These are phyloP conservation scores for Morpho achilles DNA, from an alignment of 2,888 invertebrate genomes.

Conservation along the genomic window DNA sequence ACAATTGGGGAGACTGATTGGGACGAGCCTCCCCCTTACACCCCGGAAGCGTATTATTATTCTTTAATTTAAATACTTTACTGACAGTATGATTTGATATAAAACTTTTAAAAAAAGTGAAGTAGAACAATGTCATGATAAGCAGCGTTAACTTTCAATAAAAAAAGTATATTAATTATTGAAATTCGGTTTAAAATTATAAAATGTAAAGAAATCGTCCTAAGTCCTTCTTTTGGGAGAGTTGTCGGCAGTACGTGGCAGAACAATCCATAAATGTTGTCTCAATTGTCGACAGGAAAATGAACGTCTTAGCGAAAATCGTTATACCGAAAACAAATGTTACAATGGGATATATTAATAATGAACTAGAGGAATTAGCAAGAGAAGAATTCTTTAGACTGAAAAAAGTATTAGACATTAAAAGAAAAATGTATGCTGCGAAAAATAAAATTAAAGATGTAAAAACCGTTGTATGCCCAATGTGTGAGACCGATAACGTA, in stretches of 20 bases:
- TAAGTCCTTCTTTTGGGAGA: constrained; percentile 36
- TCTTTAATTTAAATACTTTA: no score
- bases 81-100: no score
- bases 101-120: no score
- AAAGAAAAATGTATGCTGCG: constrained; percentile 28
- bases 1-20: no score
- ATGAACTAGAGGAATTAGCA: constrained; percentile 38
- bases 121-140: no score
- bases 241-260: constrained; percentile 31
- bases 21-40: no score
- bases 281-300: constrained; percentile 39
- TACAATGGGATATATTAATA: constrained; percentile 37
- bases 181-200: background rate
- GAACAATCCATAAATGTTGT: constrained; percentile 3
- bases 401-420: constrained; percentile 37
- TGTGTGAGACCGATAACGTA: constrained; percentile 7
- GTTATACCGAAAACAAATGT: constrained; percentile 38
- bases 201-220: constrained; percentile 27
- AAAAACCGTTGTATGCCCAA: constrained; percentile 6
- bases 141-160: no score
- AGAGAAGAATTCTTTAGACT: constrained; percentile 43
- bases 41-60: no score
- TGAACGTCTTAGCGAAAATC: constrained; percentile 41
- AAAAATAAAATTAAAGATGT: constrained; percentile 18
- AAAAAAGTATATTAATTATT: no score